A percentile compares a stretch with the other conserved stretches of the same genome.
Conservation (phyloP, 2,113 vertebrate species). For the Hippopotamus amphibius region DNA sequence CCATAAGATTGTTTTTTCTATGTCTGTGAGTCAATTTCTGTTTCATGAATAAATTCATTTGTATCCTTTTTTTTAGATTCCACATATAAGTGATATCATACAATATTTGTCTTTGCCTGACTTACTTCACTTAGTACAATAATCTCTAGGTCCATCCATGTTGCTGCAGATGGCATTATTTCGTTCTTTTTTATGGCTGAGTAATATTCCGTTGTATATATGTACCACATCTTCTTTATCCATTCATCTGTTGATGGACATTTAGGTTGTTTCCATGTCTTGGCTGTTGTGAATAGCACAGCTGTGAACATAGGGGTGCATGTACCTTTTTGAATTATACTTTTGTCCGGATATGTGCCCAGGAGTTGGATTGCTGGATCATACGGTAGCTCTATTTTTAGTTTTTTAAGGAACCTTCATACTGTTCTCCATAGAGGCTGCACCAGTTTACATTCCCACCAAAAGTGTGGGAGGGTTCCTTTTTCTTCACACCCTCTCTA, state of each 20-base stretch:
- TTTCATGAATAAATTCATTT: not conserved
- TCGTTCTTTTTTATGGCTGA: not conserved
- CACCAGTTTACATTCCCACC: not conserved
- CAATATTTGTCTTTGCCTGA: not conserved
- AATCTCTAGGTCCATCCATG: not conserved
- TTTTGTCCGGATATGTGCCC: not conserved
- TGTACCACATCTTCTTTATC: not conserved
- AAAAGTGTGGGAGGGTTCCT: not conserved
- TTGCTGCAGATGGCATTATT: not conserved
- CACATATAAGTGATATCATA: not conserved
- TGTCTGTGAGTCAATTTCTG: not conserved
- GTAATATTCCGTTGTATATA: not conserved
- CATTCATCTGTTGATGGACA: not conserved
- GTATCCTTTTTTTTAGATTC: not conserved
- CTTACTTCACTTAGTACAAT: not conserved
- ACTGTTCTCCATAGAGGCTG: not conserved
- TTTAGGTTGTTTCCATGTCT: not conserved
- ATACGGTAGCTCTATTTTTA: not conserved
- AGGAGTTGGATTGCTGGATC: not conserved
- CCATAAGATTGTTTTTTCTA: not conserved
- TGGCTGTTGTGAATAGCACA: not conserved
- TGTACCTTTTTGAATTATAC: not conserved
- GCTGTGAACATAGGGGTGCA: not conserved
- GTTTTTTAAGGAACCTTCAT: not conserved
- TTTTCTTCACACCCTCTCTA: not conserved